These are phyloP conservation scores for Manacus vitellinus DNA, from an alignment of 2,113 vertebrate genomes.

Conservation along the genomic window DNA sequence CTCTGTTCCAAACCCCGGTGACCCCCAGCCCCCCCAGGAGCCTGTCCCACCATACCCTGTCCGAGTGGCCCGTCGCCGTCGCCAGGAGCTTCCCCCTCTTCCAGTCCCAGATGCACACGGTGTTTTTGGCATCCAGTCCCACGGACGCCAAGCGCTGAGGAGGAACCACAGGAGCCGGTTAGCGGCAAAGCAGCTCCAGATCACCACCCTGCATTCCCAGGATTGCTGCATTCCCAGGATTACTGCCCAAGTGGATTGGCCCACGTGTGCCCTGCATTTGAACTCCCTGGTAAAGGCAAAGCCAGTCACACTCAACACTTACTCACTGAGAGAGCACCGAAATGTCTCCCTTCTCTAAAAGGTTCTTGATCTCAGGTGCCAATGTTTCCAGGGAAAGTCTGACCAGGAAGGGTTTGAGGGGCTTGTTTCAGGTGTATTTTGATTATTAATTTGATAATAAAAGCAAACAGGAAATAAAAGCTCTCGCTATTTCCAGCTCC, in stretches of 20 bases:
- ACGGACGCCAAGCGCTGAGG: slow-evolving; percentile 89
- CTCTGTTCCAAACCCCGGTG: neutral
- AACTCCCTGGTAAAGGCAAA: neutral
- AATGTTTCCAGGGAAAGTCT: neutral
- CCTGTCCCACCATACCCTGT: slow-evolving; percentile 74
- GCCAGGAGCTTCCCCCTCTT: slow-evolving; percentile 90
- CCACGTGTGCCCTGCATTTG: neutral
- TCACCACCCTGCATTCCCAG: neutral
- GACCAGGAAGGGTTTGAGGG: neutral
- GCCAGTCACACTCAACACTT: neutral
- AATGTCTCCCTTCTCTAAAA: neutral
- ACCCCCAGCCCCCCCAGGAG: too few species aligned
- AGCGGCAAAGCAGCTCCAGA: neutral
- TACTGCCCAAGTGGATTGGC: neutral
- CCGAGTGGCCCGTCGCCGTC: slow-evolving; percentile 92
- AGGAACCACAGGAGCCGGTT: slow-evolving; percentile 32
- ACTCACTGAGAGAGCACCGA: neutral
- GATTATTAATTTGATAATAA: neutral
- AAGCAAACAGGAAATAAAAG: neutral
- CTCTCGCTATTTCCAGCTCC: neutral
- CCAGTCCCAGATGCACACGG: slow-evolving; percentile 96
- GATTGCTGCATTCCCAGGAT: neutral
- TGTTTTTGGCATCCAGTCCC: slow-evolving; percentile 96
- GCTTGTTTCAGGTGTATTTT: neutral
- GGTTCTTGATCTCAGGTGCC: neutral